These are phyloP conservation scores for Syngnathus typhle DNA, from an alignment of 2,113 vertebrate species.

Conservation along the genomic window DNA sequence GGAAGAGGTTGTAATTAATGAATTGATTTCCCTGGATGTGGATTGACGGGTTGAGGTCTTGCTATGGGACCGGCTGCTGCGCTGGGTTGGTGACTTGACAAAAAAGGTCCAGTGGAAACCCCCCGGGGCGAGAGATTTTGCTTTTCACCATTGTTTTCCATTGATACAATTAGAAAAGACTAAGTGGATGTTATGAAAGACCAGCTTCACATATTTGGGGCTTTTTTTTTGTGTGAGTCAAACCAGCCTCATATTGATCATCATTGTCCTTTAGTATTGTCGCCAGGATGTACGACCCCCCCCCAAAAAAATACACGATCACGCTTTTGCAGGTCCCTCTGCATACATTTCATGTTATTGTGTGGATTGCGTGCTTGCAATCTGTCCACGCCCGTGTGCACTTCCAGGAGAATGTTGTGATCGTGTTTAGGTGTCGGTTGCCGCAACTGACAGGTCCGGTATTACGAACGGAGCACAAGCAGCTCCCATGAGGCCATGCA, in stretches of 20 bases:
- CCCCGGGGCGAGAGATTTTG: constrained; percentile 14
- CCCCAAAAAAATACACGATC: constrained; percentile 20
- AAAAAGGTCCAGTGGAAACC: constrained; percentile 13
- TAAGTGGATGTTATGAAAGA: constrained; percentile 39
- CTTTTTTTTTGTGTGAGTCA: constrained; percentile 58
- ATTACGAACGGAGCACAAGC: constrained; percentile 53
- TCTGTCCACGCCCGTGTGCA: constrained; percentile 2
- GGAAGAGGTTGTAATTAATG: constrained; percentile 64
- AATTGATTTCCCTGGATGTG: constrained; percentile 52
- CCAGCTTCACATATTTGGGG: constrained; percentile 36
- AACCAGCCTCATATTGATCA: constrained; percentile 62
- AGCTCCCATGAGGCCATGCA: constrained; percentile 54
- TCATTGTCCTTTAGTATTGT: constrained; percentile 62
- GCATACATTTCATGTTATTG: background rate
- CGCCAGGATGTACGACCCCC: constrained; percentile 49
- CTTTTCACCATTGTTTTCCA: constrained; percentile 29
- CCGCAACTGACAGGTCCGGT: constrained; percentile 64
- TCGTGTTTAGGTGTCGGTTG: constrained; percentile 21
- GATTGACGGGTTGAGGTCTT: constrained; percentile 46
- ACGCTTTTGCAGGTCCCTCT: constrained; percentile 10
- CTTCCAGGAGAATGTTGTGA: constrained; percentile 12
- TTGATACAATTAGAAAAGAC: constrained; percentile 45
- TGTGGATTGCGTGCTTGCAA: background rate
- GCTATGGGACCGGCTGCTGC: constrained; percentile 39
- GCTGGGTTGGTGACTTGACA: constrained; percentile 15